Percentiles rank a stretch among this genome's conserved stretches.
phyloP scores from a whole-genome alignment of 2,888 invertebrate genomes.

The Labia minor region DNA sequence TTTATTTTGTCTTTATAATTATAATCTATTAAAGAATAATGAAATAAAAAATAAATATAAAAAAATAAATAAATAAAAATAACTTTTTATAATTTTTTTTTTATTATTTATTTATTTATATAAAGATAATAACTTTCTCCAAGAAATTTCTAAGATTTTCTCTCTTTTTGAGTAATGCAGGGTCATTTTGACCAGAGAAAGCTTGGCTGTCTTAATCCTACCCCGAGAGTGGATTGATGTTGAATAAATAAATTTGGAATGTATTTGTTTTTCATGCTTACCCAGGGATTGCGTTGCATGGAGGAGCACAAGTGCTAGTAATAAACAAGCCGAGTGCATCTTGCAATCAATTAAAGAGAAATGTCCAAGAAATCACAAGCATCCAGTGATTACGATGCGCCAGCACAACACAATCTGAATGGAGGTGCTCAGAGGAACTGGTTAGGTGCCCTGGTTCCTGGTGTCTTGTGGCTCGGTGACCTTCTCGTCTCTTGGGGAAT shows the following conservation, averaged over 20 bases:
- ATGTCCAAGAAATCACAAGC: not conserved
- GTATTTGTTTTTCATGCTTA: not conserved
- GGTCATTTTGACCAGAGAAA: not conserved
- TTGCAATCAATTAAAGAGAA: not conserved
- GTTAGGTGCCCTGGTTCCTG: too few relatives aligned
- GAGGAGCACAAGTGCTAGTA: not conserved
- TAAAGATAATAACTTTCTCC: slow-evolving; percentile 3
- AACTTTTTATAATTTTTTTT: too few relatives aligned
- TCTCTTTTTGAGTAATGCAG: not conserved
- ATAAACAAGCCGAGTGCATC: not conserved
- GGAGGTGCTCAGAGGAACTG: not conserved
- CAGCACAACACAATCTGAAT: not conserved
- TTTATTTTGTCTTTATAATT: too few relatives aligned
- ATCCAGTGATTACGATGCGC: not conserved
- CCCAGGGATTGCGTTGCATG: not conserved
- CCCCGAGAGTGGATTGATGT: not conserved
- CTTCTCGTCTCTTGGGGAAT: not conserved
- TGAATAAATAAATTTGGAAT: not conserved
- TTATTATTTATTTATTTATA: too few relatives aligned
- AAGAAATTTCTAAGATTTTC: not conserved
- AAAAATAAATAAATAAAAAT: too few relatives aligned
- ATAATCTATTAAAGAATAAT: too few relatives aligned
- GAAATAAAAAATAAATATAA: too few relatives aligned
- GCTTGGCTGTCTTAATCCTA: not conserved
- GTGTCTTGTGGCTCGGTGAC: slow-evolving; percentile 3